Evolutionary conservation across 2,113 vertebrate species (phyloP).

Genomic region (Nicator chloris): DNA sequence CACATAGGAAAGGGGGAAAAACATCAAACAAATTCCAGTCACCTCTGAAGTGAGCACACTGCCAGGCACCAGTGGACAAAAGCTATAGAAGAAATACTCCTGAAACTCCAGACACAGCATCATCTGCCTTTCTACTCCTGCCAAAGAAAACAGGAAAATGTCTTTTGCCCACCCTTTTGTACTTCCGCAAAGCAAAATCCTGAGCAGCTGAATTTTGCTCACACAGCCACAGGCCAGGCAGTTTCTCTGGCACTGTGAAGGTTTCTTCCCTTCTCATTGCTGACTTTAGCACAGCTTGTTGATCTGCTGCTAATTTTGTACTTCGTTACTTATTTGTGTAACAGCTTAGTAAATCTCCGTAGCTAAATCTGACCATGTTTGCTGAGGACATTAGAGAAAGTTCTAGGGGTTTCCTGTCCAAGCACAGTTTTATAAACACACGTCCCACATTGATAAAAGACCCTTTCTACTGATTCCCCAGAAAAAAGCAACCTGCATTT

Average conservation of each 20-base stretch:
- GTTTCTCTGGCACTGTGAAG: not conserved
- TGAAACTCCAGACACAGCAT: not conserved
- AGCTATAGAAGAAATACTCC: not conserved
- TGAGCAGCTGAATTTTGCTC: not conserved
- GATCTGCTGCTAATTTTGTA: conserved; percentile 45
- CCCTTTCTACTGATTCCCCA: not conserved
- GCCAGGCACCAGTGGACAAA: not conserved
- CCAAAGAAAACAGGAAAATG: conserved; percentile 13
- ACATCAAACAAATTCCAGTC: not conserved
- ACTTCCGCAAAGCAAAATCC: not conserved
- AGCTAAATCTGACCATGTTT: not conserved
- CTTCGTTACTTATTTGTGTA: conserved; percentile 1
- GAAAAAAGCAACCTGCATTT: not conserved
- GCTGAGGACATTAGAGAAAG: not conserved
- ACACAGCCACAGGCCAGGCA: fast-evolving
- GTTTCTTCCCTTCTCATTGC: not conserved
- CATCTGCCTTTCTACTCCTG: not conserved
- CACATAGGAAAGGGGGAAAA: not conserved
- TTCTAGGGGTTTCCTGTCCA: not conserved
- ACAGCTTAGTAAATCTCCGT: conserved; percentile 34
- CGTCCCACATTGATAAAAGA: fast-evolving
- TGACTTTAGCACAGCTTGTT: not conserved
- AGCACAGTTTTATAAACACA: not conserved
- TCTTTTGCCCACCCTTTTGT: not conserved
- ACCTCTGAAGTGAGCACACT: not conserved